Evolutionary conservation across 1,140 invertebrate species (phyloP).

Genomic region (Oncopodura yosiiana): DNA sequence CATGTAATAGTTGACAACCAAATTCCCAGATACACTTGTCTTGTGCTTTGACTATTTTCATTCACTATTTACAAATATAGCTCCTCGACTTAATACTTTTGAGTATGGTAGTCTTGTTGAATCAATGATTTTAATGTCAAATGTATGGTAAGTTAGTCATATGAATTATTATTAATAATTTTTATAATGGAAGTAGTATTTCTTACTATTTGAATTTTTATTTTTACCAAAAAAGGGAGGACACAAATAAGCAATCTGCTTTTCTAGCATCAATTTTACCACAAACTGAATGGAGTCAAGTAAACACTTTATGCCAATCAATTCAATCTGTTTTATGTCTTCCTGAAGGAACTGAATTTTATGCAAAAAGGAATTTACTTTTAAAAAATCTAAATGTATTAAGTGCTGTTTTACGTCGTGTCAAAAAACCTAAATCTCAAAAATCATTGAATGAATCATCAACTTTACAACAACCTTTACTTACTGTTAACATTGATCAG

Average conservation of each 20-base stretch:
- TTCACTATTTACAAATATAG: neutral
- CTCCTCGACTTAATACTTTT: neutral
- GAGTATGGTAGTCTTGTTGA: neutral
- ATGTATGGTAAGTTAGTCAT: neutral
- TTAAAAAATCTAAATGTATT: conserved; percentile 18
- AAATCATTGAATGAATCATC: neutral
- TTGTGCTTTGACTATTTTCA: neutral
- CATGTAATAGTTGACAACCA: neutral
- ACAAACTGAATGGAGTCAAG: neutral
- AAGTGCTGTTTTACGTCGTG: conserved; percentile 10
- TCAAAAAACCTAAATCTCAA: conserved; percentile 11
- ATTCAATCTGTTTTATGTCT: no score
- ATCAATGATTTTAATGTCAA: neutral
- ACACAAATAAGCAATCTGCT: neutral
- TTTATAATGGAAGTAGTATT: no score
- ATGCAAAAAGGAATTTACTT: conserved; percentile 16
- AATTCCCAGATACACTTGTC: neutral
- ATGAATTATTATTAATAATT: no score
- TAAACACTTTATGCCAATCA: no score
- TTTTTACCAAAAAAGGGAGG: neutral
- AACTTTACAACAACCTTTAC: neutral
- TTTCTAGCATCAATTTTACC: neutral
- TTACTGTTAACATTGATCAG: neutral
- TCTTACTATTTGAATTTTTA: no score
- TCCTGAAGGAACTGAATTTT: conserved; percentile 13